Evolutionary conservation across 2,888 invertebrate species (phyloP).

Genomic region (Spodoptera littoralis): DNA sequence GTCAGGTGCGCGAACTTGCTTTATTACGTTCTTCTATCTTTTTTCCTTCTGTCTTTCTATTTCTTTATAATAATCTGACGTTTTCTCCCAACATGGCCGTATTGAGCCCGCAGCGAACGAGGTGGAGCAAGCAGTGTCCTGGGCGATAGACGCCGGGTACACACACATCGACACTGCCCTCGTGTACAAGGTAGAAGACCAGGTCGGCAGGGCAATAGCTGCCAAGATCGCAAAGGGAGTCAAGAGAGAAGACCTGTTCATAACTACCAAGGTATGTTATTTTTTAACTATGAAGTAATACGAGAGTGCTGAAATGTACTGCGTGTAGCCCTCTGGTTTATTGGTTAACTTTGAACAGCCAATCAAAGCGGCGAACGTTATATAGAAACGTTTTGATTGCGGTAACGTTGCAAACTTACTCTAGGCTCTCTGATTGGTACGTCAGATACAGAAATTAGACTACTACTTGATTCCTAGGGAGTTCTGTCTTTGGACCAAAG

Average conservation of each 20-base stretch:
- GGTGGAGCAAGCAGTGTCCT: constrained; percentile 81
- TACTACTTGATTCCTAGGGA: no score
- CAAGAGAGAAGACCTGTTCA: constrained; percentile 86
- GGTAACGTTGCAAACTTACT: no score
- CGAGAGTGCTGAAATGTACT: neutral
- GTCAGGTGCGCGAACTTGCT: no score
- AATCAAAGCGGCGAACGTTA: no score
- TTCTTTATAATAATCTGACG: neutral
- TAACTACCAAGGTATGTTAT: constrained; percentile 85
- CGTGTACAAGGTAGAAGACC: constrained; percentile 87
- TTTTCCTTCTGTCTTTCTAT: neutral
- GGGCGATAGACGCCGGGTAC: constrained; percentile 90
- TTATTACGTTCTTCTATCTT: no score
- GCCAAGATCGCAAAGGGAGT: constrained; percentile 79
- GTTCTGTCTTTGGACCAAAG: no score
- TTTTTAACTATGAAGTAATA: neutral
- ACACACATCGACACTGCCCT: constrained; percentile 90
- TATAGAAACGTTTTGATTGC: no score
- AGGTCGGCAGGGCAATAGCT: constrained; percentile 85
- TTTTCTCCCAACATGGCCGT: constrained; percentile 58
- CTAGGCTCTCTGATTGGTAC: no score
- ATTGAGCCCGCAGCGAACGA: constrained; percentile 62
- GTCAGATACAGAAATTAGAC: no score
- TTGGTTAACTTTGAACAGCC: no score
- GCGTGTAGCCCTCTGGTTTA: no score